Evolutionary conservation across 2,113 vertebrate species (phyloP), one percentile per base, ranked within the genome.

Genomic region (Chamaetylas fuelleborni): DNA sequence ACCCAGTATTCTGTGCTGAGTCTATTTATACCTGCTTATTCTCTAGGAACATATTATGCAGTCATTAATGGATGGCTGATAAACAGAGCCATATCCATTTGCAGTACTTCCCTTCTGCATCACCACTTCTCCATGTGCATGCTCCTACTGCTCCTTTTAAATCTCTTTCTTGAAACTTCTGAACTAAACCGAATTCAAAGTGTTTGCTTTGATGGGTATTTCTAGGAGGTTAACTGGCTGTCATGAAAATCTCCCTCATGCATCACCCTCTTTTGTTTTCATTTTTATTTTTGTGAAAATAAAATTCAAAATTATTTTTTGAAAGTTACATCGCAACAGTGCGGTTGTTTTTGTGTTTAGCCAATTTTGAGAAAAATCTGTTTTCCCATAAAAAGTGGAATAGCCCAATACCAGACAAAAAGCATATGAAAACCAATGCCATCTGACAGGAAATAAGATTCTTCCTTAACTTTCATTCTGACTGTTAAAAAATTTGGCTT

Each of bases 391-490:
- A 65, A 77, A 79, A 87, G 13, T 45, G 19, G 70, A 92, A 74
- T 36, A 92, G 24, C 25, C 18, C 33, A 50, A 57, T 45, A 61
- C 14, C 0, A 3, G 65, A 82, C 36, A 66, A 89, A 67, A 90
- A 76, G 2, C 28, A 42, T 36, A 67, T 0, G 2, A 69, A 86
- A 82, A 19, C 12, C 28, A 61, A 45, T 79, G 45, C 33, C 74
- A 85, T 29, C 50, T 88, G 81, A 82, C 20, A 91, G 50, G 54
- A 94, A 95, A 66, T 40, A 61, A 54, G 34, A 62, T 47, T 94
- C 64, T 95, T 90, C 71, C 58, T 92, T 81, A 84, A 71, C 16
- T 93, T 60, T 86, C 29, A 62, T 82, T 90, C 50, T 65, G 45
- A 40, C 53, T 69, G 31, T 51, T 85, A 58, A 58, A 95, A 69